Conservation (phyloP, 2,113 vertebrate species). For the Hippocampus mohnikei region DNA sequence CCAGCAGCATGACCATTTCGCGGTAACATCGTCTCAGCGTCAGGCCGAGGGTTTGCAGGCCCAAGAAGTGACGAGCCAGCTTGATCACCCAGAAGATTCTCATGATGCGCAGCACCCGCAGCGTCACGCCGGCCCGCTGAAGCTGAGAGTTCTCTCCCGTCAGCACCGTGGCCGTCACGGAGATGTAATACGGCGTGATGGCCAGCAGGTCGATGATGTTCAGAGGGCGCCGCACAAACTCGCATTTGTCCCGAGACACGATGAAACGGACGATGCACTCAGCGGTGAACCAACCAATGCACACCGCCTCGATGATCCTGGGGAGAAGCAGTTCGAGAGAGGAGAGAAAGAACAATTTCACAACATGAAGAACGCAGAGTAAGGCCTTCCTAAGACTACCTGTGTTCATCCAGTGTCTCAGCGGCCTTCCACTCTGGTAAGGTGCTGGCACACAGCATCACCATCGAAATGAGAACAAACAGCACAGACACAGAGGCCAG, state of each 20-base stretch:
- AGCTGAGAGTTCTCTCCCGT: slow-evolving; percentile 93
- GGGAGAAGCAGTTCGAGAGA: slow-evolving; percentile 7
- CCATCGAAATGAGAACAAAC: slow-evolving; percentile 94
- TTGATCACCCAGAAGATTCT: slow-evolving; percentile 98
- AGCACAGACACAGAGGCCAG: slow-evolving; percentile 87
- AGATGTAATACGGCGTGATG: slow-evolving; percentile 92
- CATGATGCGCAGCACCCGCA: slow-evolving; percentile 92
- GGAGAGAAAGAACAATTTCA: neutral
- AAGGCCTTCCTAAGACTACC: slow-evolving; percentile 62
- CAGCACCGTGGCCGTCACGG: slow-evolving; percentile 84
- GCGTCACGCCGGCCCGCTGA: slow-evolving; percentile 89
- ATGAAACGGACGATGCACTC: slow-evolving; percentile 94
- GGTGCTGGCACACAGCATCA: slow-evolving; percentile 94
- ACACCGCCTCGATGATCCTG: slow-evolving; percentile 95
- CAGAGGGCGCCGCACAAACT: slow-evolving; percentile 90
- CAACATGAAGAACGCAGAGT: too few species aligned
- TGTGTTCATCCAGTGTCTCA: slow-evolving; percentile 88
- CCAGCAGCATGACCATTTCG: slow-evolving; percentile 95
- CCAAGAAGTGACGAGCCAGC: slow-evolving; percentile 93
- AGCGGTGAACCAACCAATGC: slow-evolving; percentile 96
- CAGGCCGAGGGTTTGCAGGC: slow-evolving; percentile 93
- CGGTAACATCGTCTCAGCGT: slow-evolving; percentile 93
- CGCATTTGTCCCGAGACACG: slow-evolving; percentile 91
- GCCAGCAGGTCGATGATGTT: slow-evolving; percentile 97
- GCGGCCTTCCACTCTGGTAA: slow-evolving; percentile 88